Conservation (phyloP, 1,140 invertebrate species). For the Zaprionus inermis region DNA sequence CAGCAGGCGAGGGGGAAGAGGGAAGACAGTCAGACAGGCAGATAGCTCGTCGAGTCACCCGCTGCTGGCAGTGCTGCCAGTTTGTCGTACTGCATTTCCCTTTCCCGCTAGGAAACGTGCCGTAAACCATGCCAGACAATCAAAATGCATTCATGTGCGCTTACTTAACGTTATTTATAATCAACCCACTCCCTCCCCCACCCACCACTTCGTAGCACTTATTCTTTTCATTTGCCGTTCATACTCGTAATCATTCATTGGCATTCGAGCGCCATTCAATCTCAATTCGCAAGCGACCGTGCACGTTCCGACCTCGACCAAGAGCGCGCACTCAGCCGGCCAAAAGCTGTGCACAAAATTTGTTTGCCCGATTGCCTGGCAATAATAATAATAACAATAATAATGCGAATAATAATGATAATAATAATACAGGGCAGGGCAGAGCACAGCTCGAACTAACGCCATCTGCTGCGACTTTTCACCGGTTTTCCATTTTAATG, state of each 20-base stretch:
- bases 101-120: conserved; percentile 66
- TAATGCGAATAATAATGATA: conserved; percentile 26
- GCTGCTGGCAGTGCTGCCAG: conserved; percentile 26
- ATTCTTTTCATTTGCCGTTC: conserved; percentile 24
- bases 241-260: conserved; percentile 42
- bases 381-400: conserved; percentile 38
- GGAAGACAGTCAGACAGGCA: background rate
- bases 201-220: background rate
- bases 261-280: conserved; percentile 59
- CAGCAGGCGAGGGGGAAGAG: background rate
- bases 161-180: conserved; percentile 79
- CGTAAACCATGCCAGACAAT: conserved; percentile 77
- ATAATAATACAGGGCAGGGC: conserved; percentile 7
- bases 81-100: conserved; percentile 64
- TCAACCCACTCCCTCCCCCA: conserved; percentile 34
- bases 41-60: conserved; percentile 1
- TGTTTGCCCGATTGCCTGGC: conserved; percentile 31
- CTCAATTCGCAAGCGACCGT: conserved; percentile 46
- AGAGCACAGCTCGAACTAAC: conserved; percentile 15
- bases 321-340: background rate
- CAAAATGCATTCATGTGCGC: conserved; percentile 82
- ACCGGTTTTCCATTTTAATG: conserved; percentile 46
- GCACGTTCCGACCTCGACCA: background rate
- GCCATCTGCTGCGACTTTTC: conserved; percentile 25
- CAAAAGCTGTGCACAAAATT: conserved; percentile 20